Base-by-base conservation (phyloP, 2,797 vertebrate species). In the Bufotes viridis region DNA sequence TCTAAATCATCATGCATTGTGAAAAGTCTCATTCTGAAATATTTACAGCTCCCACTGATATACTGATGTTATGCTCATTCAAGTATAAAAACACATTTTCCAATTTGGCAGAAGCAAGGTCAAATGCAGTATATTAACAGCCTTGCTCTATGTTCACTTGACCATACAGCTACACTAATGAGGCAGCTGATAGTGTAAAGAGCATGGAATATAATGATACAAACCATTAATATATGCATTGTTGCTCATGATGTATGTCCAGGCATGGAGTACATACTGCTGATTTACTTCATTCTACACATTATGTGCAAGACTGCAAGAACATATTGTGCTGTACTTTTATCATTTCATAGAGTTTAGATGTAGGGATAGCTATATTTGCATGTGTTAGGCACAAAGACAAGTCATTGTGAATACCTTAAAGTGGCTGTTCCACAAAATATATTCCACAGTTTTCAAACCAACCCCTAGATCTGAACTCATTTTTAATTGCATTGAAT, bases 41-140 rank as follows among this genome's bases (percentile, higher is more conserved):
- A 81, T 78, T 78, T 78, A 78, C 14, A 67, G 7, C 61, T 67
- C 74, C 34, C 61, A 49, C 60, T 82, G 61, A 51, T 42, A 51
- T 82, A 53, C 80, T 82, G 42, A 63, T 82, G n/a, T 57, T 65
- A 82, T 82, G 80, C 61, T 82, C 63, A 82, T 65, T 82, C 60
- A 82, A 82, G 80, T 67, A 82, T 24, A 17, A 82, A 67, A 82
- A 67, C 80, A 82, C 80, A 82, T 67, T 67, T 82, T 82, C 61
- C 80, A 51, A 24, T 82, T 51, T 67, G 34, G 60, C 60, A 49
- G 7, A 81, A 51, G 34, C 80, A 82, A 82, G 80, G 80, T 67
- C 80, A 82, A 82, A 82, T 61, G 34, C 24, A 63, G 58, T 60
- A 34, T 42, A 81, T 49, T 81, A 81, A 81, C 60, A 65, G 34